Conservation (phyloP, 2,113 vertebrate genomes). For the Eupsittula cactorum region DNA sequence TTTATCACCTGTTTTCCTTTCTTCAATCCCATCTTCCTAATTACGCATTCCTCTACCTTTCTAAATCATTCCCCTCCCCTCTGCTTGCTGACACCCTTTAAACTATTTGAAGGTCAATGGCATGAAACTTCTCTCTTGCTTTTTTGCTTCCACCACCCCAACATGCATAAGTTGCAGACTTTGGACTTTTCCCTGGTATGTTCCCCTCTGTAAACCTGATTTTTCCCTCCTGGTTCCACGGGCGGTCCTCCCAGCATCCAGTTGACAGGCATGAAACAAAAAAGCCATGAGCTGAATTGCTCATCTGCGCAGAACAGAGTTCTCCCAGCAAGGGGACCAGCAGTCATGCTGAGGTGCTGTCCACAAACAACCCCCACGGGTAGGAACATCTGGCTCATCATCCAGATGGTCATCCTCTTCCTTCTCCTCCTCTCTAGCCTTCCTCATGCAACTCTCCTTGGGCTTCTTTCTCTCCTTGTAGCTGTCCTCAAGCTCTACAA, state of each 20-base stretch:
- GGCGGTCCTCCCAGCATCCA: not conserved
- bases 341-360: not conserved
- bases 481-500: not conserved
- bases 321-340: not conserved
- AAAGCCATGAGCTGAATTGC: not conserved
- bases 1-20: constrained; percentile 42
- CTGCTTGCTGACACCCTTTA: constrained; percentile 22
- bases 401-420: not conserved
- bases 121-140: not conserved
- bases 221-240: not conserved
- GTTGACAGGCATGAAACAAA: not conserved
- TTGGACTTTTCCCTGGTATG: rapidly evolving
- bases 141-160: not conserved
- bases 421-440: not conserved
- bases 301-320: rapidly evolving
- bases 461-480: not conserved
- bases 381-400: not conserved
- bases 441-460: not conserved
- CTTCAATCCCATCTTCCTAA: constrained; percentile 12
- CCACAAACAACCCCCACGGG: not conserved
- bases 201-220: not conserved
- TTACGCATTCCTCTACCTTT: constrained; percentile 44
- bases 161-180: rapidly evolving
- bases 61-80: constrained; percentile 63
- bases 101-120: not conserved